Evolutionary conservation across 2,888 invertebrate genomes (phyloP).

Genomic region (Drosophila kambysellisi): DNA sequence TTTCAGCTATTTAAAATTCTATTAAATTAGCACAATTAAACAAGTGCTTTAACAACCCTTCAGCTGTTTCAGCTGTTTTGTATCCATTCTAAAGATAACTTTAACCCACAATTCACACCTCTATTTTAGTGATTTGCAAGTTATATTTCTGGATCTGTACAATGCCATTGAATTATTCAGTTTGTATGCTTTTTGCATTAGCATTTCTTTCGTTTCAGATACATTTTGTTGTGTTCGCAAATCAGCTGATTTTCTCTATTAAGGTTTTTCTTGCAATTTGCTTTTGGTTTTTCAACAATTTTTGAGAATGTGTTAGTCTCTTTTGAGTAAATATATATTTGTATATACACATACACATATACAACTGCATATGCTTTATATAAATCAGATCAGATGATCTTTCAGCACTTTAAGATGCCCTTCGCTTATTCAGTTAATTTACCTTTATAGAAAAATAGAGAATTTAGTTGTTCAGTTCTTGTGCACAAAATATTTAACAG

Average conservation of each 20-base stretch:
- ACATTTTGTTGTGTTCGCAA: background rate
- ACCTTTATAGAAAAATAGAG: slow-evolving; percentile 34
- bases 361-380: slow-evolving; percentile 5
- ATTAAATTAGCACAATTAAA: slow-evolving; percentile 2
- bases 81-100: background rate
- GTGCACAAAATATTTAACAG: slow-evolving; percentile 13
- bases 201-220: background rate
- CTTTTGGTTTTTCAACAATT: background rate
- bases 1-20: background rate
- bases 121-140: slow-evolving; percentile 5
- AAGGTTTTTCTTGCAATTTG: slow-evolving; percentile 1
- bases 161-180: background rate
- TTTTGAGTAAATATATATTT: slow-evolving; percentile 1
- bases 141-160: slow-evolving; percentile 4
- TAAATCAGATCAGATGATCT: slow-evolving; percentile 4
- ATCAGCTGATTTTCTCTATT: slow-evolving; percentile 10
- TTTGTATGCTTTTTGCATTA: slow-evolving; percentile 4
- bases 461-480: slow-evolving; percentile 22
- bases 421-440: slow-evolving; percentile 50
- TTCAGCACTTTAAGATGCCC: background rate
- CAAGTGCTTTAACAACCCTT: background rate
- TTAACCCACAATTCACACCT: slow-evolving; percentile 1
- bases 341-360: slow-evolving; percentile 1
- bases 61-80: background rate
- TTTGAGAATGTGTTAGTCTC: slow-evolving; percentile 2